Percentiles rank a stretch among this genome's conserved stretches.
Evolutionary conservation across 2,113 vertebrate species (phyloP).

Genomic region (Lota lota): DNA sequence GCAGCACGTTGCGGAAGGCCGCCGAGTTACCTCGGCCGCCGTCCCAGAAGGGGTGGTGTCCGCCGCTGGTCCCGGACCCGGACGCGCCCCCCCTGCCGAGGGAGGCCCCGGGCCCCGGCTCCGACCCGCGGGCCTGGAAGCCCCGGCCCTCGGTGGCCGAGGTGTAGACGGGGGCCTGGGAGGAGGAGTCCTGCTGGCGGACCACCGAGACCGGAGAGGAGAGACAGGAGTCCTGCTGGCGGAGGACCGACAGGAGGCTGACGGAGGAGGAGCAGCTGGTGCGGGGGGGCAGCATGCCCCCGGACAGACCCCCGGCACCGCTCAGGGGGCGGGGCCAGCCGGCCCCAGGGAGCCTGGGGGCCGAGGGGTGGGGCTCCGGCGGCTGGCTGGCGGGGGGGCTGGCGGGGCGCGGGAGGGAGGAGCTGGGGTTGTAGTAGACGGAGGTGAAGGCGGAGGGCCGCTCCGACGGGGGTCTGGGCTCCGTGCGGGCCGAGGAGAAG

Average conservation of each 20-base stretch:
- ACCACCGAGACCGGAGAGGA: conserved; percentile 90
- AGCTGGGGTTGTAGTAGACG: conserved; percentile 87
- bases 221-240: conserved; percentile 94
- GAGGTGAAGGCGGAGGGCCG: conserved; percentile 95
- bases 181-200: conserved; percentile 88
- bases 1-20: conserved; percentile 90
- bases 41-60: conserved; percentile 79
- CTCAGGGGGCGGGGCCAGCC: conserved; percentile 70
- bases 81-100: conserved; percentile 44
- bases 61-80: conserved; percentile 72
- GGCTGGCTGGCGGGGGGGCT: conserved; percentile 76
- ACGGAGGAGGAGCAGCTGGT: conserved; percentile 96
- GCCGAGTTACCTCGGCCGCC: conserved; percentile 67
- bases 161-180: conserved; percentile 92
- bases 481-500: conserved; percentile 91
- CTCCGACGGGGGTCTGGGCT: conserved; percentile 79
- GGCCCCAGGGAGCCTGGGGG: conserved; percentile 43
- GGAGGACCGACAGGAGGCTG: conserved; percentile 88
- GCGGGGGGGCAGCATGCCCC: conserved; percentile 87
- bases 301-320: conserved; percentile 56
- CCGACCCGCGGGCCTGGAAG: conserved; percentile 67
- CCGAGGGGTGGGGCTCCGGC: conserved; percentile 71
- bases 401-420: conserved; percentile 81
- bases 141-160: conserved; percentile 92
- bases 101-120: conserved; percentile 59